Evolutionary conservation across 2,797 vertebrate species (phyloP).

Genomic region (Myotis planiceps): DNA sequence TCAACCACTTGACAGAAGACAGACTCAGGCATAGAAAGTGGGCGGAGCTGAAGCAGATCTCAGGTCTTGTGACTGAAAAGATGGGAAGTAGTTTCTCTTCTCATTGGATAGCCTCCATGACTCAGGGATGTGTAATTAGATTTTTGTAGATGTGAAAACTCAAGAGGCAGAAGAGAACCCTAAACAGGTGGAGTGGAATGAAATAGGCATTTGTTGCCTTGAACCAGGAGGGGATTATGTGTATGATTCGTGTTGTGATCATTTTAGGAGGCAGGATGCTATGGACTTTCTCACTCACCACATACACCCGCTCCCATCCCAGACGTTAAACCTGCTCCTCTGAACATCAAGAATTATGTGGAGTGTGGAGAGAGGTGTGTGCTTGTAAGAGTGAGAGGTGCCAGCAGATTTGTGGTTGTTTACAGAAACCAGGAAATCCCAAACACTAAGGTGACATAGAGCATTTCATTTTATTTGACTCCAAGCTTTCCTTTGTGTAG

Average conservation of each 20-base stretch:
- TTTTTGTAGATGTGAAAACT: background rate
- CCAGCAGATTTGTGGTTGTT: background rate
- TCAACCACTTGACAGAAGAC: background rate
- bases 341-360: too few species aligned
- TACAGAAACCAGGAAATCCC: constrained; percentile 38
- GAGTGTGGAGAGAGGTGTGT: background rate
- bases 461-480: background rate
- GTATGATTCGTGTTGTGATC: accelerated
- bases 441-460: background rate
- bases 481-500: constrained; percentile 11
- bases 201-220: background rate
- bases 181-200: background rate
- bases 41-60: background rate
- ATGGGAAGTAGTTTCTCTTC: background rate
- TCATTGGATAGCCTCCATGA: background rate
- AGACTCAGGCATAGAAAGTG: too few species aligned
- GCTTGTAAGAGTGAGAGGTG: background rate
- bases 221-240: background rate
- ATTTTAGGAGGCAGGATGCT: background rate
- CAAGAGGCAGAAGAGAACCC: background rate
- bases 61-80: background rate
- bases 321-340: background rate
- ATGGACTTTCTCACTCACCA: background rate
- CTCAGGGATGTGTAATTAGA: background rate
- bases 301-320: accelerated